A percentile compares a stretch with the other conserved stretches of the same genome.
phyloP scores from a whole-genome alignment of 2,113 vertebrate species.

The Leptosomus discolor region DNA sequence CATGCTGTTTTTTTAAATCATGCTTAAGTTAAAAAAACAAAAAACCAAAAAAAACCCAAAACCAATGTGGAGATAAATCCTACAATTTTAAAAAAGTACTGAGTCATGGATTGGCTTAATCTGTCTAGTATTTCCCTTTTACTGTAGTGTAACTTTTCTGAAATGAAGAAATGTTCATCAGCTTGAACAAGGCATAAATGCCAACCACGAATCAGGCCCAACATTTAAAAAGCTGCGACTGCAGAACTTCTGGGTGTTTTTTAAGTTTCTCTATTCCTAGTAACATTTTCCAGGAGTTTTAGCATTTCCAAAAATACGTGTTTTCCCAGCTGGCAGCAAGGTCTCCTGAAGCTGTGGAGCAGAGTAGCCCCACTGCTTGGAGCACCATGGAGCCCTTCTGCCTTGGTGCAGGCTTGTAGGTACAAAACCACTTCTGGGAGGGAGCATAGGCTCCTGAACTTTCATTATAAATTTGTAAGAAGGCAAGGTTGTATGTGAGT shows the following conservation, averaged over 20 bases:
- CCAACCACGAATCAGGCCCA: neutral
- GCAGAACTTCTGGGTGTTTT: neutral
- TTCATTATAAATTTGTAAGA: neutral
- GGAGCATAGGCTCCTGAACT: neutral
- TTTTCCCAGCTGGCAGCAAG: neutral
- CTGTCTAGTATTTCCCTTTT: neutral
- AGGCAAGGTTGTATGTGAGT: neutral
- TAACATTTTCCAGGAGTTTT: neutral
- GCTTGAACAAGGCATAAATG: neutral
- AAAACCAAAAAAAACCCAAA: no score
- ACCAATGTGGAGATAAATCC: neutral
- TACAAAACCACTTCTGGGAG: neutral
- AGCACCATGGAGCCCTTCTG: neutral
- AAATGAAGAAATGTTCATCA: neutral
- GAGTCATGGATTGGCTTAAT: neutral
- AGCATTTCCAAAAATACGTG: neutral
- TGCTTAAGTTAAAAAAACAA: neutral
- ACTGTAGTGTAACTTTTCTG: neutral
- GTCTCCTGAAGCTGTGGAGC: neutral
- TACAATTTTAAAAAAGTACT: neutral
- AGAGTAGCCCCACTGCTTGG: neutral
- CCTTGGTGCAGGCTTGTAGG: neutral
- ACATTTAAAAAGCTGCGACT: neutral
- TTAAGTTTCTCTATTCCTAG: neutral
- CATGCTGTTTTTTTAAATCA: neutral